These are phyloP conservation scores for Nomada fabriciana DNA, from an alignment of 2,888 invertebrate species.

Conservation along the genomic window DNA sequence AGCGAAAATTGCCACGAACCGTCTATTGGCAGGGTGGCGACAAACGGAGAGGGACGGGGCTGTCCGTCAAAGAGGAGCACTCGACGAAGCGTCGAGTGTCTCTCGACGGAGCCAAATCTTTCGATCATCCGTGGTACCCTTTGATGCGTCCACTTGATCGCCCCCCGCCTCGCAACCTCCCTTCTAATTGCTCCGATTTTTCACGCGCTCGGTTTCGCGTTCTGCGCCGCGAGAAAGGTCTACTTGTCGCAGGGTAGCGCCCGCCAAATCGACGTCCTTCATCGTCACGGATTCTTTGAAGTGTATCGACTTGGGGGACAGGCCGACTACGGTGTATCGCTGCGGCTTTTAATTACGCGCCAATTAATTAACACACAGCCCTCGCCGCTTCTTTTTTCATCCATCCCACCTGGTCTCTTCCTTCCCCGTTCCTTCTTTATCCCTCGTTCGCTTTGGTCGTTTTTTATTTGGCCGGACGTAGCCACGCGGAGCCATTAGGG, in stretches of 20 bases:
- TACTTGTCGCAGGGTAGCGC: constrained; percentile 53
- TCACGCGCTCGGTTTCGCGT: constrained; percentile 38
- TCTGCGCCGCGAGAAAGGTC: constrained; percentile 3
- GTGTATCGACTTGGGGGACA: constrained; percentile 52
- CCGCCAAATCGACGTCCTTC: constrained; percentile 55
- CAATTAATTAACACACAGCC: constrained; percentile 80
- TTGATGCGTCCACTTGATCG: constrained; percentile 41
- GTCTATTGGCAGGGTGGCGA: too few species aligned
- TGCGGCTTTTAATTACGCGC: constrained; percentile 80
- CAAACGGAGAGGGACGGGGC: too few species aligned
- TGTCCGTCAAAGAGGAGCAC: constrained; percentile 23
- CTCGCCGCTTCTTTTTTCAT: constrained; percentile 47
- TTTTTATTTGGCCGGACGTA: constrained; percentile 62
- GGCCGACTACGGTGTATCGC: constrained; percentile 66
- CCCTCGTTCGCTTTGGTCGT: constrained; percentile 8
- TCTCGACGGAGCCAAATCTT: constrained; percentile 36
- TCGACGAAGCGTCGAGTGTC: constrained; percentile 42
- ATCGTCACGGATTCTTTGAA: constrained; percentile 61
- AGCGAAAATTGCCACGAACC: too few species aligned
- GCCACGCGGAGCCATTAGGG: constrained; percentile 71
- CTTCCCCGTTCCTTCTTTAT: constrained; percentile 11
- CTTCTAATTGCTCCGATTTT: constrained; percentile 52
- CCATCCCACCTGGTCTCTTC: constrained; percentile 13
- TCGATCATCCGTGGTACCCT: constrained; percentile 33
- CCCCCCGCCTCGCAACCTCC: not conserved